Base-by-base conservation (phyloP, 2,888 invertebrate genomes). In the Stenodema calcarata region DNA sequence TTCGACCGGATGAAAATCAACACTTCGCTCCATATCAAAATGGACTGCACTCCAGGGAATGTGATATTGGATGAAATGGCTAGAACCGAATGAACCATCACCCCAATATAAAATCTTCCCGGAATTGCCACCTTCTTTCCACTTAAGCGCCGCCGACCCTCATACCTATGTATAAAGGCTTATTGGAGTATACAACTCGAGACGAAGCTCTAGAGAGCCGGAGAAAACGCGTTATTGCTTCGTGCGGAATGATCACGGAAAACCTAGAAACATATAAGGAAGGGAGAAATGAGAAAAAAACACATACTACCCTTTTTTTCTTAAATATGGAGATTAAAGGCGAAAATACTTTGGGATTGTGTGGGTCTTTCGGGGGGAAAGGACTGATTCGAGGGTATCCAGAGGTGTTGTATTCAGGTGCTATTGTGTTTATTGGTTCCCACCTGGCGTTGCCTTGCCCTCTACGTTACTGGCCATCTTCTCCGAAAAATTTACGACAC, bases 381-480 rank as follows among this genome's bases (percentile, higher is more conserved):
- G 78, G 78, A 78, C 42, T 78, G 78, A 41, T 78, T 78, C 78
- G 44, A 14, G 78, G 78, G 23, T 44, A 44, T 44, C 41, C 42
- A 1, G 42, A n/a, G 16, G 78, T 41, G 73, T 35, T 30, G 44
- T 78, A 78, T 78, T 78, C 78, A 18, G 73, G 75, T 73, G 47
- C 73, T 84, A 75, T 84, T 70, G 70, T 84, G 84, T 84, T 84
- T 75, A 84, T 84, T 84, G 84, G 84, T 84, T 84, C 84, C 54
- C 28, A 41, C 28, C 30, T 27, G 54, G 54, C 80, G 80, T 28
- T 80, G 18, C 80, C 30, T 79, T 7, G 23, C 79, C 50, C 79
- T 47, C 50, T 23, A 14, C 11, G 27, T 54, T 80, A 47, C 42
- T 16, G 30, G 30, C 80, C 54, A 50, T 54, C 80, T 54, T 80